These are phyloP conservation scores for Oeneis ivallda DNA, from an alignment of 2,888 invertebrate genomes.

Conservation along the genomic window DNA sequence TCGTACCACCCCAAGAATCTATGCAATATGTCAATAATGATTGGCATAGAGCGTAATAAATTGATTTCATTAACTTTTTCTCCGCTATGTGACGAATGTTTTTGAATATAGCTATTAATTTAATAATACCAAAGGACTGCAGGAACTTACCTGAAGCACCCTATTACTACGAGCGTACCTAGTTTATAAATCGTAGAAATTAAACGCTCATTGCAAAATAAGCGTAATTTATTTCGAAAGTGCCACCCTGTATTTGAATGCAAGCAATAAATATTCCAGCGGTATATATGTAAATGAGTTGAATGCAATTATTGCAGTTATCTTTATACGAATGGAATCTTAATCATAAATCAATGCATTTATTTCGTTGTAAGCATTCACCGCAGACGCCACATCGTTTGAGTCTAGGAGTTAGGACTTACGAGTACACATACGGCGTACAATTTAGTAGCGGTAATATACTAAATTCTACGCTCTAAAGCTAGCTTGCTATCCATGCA, in stretches of 20 bases:
- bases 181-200: neutral
- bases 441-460: slow-evolving; percentile 13
- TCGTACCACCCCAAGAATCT: too few species aligned
- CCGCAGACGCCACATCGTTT: slow-evolving; percentile 42
- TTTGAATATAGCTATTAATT: too few species aligned
- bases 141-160: too few species aligned
- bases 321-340: slow-evolving; percentile 58
- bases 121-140: too few species aligned
- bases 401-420: slow-evolving; percentile 15
- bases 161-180: too few species aligned
- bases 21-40: too few species aligned
- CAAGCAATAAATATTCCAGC: slow-evolving; percentile 40
- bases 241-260: slow-evolving; percentile 19
- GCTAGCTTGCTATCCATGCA: neutral
- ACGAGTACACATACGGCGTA: neutral
- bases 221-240: slow-evolving; percentile 15
- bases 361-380: slow-evolving; percentile 52
- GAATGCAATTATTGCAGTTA: slow-evolving; percentile 63
- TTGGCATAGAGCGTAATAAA: too few species aligned
- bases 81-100: too few species aligned
- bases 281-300: slow-evolving; percentile 40
- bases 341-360: slow-evolving; percentile 61
- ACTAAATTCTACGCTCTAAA: neutral
- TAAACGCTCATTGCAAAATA: slow-evolving; percentile 10
- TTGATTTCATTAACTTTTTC: too few species aligned